phyloP scores from a whole-genome alignment of 2,797 vertebrate genomes.

The Chelidonichthys spinosus region DNA sequence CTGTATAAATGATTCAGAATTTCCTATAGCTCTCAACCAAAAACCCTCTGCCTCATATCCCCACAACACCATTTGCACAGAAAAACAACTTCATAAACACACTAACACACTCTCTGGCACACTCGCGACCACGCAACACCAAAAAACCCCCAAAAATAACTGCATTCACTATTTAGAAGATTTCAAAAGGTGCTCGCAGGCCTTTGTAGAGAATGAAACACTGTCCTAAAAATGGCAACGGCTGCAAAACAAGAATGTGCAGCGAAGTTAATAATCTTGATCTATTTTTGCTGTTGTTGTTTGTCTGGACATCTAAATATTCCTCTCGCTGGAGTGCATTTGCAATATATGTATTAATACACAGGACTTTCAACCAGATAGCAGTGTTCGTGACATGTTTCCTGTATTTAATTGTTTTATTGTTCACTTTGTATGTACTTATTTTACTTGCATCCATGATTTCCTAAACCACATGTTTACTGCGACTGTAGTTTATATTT shows the following conservation, averaged over 20 bases:
- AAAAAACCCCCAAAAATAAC: slow-evolving; percentile 44
- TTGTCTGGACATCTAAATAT: neutral
- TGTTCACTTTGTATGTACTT: too few relatives aligned
- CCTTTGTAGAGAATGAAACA: slow-evolving; percentile 15
- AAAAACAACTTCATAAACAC: slow-evolving; percentile 32
- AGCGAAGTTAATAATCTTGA: neutral
- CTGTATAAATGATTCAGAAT: slow-evolving; percentile 68
- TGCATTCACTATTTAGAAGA: slow-evolving; percentile 45
- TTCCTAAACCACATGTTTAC: too few relatives aligned
- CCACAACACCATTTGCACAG: slow-evolving; percentile 30
- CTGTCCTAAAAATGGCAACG: neutral
- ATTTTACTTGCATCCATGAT: too few relatives aligned
- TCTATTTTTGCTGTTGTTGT: slow-evolving; percentile 6
- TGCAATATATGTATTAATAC: too few relatives aligned
- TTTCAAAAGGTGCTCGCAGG: slow-evolving; percentile 22
- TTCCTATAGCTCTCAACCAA: slow-evolving; percentile 53
- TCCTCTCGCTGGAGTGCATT: too few relatives aligned
- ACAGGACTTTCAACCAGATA: too few relatives aligned
- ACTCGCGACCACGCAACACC: slow-evolving; percentile 11
- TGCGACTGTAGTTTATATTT: too few relatives aligned
- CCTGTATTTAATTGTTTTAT: too few relatives aligned
- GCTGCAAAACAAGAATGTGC: slow-evolving; percentile 4
- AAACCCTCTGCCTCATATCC: slow-evolving; percentile 35
- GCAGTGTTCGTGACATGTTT: too few relatives aligned
- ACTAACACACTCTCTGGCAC: slow-evolving; percentile 38